Evolutionary conservation across 2,888 invertebrate species (phyloP).

Genomic region (Desoria tigrina): DNA sequence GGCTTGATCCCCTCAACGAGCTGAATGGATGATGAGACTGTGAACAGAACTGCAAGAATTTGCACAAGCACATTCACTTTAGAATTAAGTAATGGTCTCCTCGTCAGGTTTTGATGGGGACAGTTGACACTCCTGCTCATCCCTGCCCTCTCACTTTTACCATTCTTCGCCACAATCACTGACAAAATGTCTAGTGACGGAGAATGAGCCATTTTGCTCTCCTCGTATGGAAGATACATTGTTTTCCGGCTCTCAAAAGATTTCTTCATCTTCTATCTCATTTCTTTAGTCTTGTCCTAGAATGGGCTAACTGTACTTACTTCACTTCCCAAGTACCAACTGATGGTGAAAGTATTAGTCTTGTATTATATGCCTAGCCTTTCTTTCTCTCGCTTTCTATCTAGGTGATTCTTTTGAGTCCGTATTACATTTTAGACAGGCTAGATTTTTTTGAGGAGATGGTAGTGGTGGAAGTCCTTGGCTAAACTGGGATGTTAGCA

Average conservation of each 20-base stretch:
- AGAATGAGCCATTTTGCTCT: background rate
- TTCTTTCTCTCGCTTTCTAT: no score
- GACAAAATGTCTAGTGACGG: no score
- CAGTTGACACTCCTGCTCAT: slow-evolving; percentile 18
- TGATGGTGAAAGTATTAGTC: no score
- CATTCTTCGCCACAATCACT: background rate
- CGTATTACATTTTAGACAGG: background rate
- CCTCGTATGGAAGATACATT: no score
- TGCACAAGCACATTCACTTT: slow-evolving; percentile 22
- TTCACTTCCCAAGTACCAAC: no score
- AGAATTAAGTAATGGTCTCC: slow-evolving; percentile 13
- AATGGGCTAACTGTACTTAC: no score
- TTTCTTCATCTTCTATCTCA: background rate
- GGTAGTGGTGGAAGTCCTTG: background rate
- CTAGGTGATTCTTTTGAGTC: no score
- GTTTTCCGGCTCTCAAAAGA: no score
- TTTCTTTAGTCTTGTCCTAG: background rate
- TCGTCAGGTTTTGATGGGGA: slow-evolving; percentile 11
- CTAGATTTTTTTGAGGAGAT: background rate
- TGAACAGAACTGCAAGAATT: slow-evolving; percentile 10
- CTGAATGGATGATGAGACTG: background rate
- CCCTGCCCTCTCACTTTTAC: background rate
- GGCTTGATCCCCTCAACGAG: slow-evolving; percentile 17
- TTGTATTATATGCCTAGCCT: no score
- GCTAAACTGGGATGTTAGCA: background rate